Percentiles rank a stretch among this genome's conserved stretches.
Conservation (phyloP, 2,113 vertebrate species). For the Cavia aperea region DNA sequence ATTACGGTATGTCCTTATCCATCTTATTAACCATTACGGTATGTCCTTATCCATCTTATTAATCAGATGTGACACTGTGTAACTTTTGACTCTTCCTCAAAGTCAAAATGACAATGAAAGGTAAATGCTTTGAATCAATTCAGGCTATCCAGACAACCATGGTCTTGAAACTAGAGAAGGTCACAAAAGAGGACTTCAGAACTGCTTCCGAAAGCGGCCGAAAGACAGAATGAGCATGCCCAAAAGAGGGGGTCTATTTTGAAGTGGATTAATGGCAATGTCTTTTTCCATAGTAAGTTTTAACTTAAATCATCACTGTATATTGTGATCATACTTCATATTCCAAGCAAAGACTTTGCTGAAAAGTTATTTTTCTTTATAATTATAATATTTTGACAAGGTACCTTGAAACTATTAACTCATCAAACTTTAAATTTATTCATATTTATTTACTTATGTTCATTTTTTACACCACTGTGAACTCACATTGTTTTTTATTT, state of each 20-base stretch:
- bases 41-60: not conserved
- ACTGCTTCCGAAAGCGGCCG: not conserved
- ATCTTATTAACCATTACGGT: not conserved
- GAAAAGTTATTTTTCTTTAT: slow-evolving; percentile 23
- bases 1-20: not conserved
- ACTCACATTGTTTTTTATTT: not conserved
- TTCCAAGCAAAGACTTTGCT: slow-evolving; percentile 9
- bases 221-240: not conserved
- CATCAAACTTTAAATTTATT: not conserved
- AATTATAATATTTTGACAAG: not conserved
- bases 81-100: not conserved
- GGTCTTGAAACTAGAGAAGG: not conserved
- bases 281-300: not conserved
- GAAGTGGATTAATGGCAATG: not conserved
- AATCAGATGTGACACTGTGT: not conserved
- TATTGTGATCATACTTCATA: not conserved
- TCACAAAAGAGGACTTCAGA: not conserved
- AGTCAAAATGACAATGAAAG: not conserved
- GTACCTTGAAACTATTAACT: slow-evolving; percentile 11
- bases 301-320: not conserved
- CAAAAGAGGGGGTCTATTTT: not conserved
- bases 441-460: not conserved
- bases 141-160: not conserved
- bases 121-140: not conserved
- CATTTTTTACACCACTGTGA: not conserved